phyloP scores from a whole-genome alignment of 2,797 vertebrate species.

The Coilia nasus region DNA sequence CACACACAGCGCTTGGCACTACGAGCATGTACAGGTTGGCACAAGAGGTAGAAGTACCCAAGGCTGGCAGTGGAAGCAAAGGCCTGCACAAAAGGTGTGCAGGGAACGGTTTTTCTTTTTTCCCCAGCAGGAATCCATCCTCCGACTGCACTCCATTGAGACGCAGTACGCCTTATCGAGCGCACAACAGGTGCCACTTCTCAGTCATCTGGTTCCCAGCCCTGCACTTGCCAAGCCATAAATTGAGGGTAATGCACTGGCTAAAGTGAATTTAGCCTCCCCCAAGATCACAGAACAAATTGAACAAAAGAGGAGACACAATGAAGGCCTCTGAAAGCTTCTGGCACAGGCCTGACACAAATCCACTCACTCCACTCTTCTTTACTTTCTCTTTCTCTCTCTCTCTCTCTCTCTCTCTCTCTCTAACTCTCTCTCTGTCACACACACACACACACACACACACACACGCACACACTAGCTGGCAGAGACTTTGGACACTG shows the following conservation, averaged over 20 bases:
- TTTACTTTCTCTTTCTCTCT: too few species aligned
- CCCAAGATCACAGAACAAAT: conserved; percentile 20
- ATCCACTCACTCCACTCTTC: background rate
- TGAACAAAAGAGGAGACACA: background rate
- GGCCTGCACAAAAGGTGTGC: background rate
- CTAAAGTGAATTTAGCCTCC: conserved; percentile 16
- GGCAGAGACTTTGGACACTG: background rate
- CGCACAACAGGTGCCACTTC: background rate
- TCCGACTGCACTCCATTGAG: background rate
- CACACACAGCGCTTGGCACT: background rate
- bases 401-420: too few species aligned
- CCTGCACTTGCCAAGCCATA: background rate
- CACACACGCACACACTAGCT: background rate
- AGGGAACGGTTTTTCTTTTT: background rate
- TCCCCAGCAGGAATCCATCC: background rate
- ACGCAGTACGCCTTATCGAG: background rate
- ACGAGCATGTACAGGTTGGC: background rate
- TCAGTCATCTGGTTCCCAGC: conserved; percentile 3
- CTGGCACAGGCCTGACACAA: conserved; percentile 3
- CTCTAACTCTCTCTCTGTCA: too few species aligned
- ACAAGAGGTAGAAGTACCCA: background rate
- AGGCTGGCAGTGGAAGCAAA: background rate
- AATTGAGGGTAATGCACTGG: background rate
- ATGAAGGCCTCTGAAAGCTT: background rate
- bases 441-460: background rate